Conservation (phyloP, 2,113 vertebrate species). For the Centropus bengalensis region DNA sequence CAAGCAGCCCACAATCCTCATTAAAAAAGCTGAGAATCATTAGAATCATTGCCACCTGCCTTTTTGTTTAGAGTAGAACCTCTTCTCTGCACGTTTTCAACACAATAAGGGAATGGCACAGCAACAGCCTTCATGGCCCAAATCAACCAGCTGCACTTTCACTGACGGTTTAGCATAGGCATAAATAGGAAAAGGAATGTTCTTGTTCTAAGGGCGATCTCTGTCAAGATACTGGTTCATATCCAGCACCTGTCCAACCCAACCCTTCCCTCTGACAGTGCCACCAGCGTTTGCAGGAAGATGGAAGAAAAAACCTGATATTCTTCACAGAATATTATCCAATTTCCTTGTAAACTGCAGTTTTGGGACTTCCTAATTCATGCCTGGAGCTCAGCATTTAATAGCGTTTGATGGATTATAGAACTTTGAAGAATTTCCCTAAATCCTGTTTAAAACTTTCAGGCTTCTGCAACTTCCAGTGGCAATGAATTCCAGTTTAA, state of each 20-base stretch:
- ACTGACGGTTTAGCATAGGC: not conserved
- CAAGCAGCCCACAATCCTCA: rapidly evolving
- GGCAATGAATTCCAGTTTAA: not conserved
- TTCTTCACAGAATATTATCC: not conserved
- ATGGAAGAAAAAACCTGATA: not conserved
- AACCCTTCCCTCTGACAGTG: not conserved
- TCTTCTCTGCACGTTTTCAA: not conserved
- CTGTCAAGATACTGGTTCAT: not conserved
- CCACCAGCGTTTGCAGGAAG: not conserved
- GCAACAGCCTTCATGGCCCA: not conserved
- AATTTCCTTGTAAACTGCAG: not conserved
- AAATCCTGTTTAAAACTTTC: not conserved
- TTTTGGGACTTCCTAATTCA: not conserved
- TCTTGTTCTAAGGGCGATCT: not conserved
- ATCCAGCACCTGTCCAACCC: not conserved
- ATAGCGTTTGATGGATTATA: not conserved
- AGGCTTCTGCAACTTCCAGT: not conserved
- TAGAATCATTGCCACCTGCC: not conserved
- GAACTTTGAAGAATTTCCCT: not conserved
- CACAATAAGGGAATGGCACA: not conserved
- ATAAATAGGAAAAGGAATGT: not conserved
- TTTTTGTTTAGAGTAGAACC: not conserved
- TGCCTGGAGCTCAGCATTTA: not conserved
- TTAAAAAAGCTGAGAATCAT: not conserved
- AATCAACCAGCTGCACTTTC: not conserved